phyloP scores from a whole-genome alignment of 2,797 vertebrate genomes.

The Salarias fasciatus region DNA sequence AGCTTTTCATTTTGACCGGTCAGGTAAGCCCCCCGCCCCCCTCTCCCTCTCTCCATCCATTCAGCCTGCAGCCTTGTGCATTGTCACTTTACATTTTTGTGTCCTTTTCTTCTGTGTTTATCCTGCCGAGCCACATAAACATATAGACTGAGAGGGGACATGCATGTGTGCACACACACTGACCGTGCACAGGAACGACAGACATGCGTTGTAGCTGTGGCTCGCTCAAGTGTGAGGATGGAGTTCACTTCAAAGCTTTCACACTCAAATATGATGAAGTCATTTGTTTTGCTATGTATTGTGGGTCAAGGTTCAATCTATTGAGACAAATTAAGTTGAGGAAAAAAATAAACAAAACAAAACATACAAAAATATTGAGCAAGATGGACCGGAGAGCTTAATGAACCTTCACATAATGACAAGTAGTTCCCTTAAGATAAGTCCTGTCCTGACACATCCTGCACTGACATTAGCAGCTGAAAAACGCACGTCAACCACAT shows the following conservation, averaged over 20 bases:
- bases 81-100: constrained; percentile 49
- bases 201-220: not conserved
- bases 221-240: constrained; percentile 6
- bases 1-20: constrained; percentile 77
- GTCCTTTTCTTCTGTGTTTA: constrained; percentile 37
- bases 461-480: not conserved
- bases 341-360: too few relatives aligned
- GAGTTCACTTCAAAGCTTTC: too few relatives aligned
- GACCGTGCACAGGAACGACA: constrained; percentile 4
- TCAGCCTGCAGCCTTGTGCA: constrained; percentile 44
- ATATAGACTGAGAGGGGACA: constrained; percentile 40
- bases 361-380: too few relatives aligned
- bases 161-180: constrained; percentile 21
- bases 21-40: constrained; percentile 75
- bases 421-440: too few relatives aligned
- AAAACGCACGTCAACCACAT: too few relatives aligned
- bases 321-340: too few relatives aligned
- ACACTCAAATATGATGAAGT: too few relatives aligned
- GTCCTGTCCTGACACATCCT: not conserved
- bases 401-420: too few relatives aligned
- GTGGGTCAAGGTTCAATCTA: too few relatives aligned
- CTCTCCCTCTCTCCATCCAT: constrained; percentile 54
- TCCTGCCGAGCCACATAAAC: constrained; percentile 62
- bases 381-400: too few relatives aligned
- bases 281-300: too few relatives aligned